Conservation (phyloP, 2,888 invertebrate species). For the Eristalis pertinax region DNA sequence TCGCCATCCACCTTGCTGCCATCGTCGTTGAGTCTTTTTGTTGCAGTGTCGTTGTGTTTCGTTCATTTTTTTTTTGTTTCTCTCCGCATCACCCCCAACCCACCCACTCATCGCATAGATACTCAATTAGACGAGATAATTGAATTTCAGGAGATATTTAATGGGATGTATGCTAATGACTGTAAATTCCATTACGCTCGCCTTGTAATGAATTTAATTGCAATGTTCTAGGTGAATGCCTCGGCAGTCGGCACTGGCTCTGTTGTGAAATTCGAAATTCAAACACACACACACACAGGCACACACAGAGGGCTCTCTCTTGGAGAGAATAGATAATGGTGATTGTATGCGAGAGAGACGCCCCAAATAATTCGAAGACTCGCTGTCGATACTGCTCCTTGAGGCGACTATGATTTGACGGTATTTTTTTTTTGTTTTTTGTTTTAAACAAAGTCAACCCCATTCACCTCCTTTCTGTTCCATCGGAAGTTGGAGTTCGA, state of each 20-base stretch:
- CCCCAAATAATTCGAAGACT: background rate
- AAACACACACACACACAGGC: too few relatives aligned
- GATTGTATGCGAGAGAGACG: background rate
- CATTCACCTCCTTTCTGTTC: background rate
- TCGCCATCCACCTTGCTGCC: background rate
- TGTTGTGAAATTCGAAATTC: background rate
- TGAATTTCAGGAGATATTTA: constrained; percentile 70
- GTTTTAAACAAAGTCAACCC: background rate
- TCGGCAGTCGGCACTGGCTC: too few relatives aligned
- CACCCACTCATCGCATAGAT: constrained; percentile 62
- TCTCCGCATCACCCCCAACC: too few relatives aligned
- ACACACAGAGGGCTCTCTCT: background rate
- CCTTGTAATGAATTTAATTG: constrained; percentile 69
- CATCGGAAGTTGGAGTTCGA: background rate
- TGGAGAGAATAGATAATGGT: background rate
- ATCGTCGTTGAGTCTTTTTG: background rate
- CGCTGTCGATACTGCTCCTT: too few relatives aligned
- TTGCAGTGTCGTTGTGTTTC: background rate
- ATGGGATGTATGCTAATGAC: constrained; percentile 72
- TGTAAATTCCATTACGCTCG: constrained; percentile 66
- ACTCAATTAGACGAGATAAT: constrained; percentile 72
- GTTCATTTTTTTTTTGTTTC: background rate
- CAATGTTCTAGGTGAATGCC: constrained; percentile 25
- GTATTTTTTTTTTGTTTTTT: background rate
- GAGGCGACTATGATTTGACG: too few relatives aligned